Percentiles rank a stretch among this genome's conserved stretches.
phyloP scores from a whole-genome alignment of 2,113 vertebrate species.

The Herpailurus yagouaroundi region DNA sequence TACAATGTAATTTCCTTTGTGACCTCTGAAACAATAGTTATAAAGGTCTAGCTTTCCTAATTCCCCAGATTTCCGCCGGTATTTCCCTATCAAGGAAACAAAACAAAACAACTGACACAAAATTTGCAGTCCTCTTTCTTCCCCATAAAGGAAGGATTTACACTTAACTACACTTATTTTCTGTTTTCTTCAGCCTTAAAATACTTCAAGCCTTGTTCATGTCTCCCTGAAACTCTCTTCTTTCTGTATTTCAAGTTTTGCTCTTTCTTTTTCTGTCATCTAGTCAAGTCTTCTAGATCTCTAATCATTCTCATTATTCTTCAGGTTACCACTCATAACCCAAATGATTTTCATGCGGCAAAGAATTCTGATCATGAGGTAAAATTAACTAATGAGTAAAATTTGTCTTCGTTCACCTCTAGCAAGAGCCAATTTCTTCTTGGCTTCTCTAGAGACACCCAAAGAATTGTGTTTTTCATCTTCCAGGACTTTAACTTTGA shows the following conservation, averaged over 20 bases:
- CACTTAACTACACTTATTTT: neutral
- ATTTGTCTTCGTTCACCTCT: neutral
- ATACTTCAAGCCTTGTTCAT: neutral
- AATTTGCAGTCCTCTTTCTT: neutral
- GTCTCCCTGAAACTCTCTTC: neutral
- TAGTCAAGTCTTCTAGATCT: neutral
- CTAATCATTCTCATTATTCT: neutral
- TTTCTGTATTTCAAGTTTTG: neutral
- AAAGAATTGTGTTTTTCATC: neutral
- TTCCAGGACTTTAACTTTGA: neutral
- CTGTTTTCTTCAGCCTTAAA: neutral
- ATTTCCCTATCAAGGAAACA: constrained; percentile 39
- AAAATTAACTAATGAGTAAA: constrained; percentile 52
- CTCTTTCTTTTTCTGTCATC: neutral
- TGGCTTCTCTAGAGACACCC: neutral
- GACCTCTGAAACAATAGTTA: constrained; percentile 53
- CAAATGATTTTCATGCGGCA: neutral
- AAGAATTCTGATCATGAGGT: neutral
- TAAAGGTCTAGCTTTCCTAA: constrained; percentile 28
- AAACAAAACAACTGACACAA: neutral
- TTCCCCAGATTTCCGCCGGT: neutral
- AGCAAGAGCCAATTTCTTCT: neutral
- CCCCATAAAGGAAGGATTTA: constrained; percentile 19
- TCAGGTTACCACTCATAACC: neutral
- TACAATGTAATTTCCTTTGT: constrained; percentile 61